Conservation (phyloP, 2,888 invertebrate species). For the Chironomus riparius region DNA sequence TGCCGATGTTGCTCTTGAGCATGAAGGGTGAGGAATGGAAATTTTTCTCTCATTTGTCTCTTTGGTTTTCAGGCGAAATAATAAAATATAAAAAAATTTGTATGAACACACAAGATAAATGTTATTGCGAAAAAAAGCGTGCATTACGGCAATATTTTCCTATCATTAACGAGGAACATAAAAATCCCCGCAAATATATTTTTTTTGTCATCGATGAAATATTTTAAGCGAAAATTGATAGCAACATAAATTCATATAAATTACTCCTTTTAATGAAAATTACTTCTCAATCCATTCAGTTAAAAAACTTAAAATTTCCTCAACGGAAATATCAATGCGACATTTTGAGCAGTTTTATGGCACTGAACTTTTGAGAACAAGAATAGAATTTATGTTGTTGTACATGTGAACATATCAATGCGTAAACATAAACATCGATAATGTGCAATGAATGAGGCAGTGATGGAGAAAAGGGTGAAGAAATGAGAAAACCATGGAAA, state of each 20-base stretch:
- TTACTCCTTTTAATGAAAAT: neutral
- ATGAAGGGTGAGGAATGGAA: neutral
- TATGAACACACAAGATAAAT: neutral
- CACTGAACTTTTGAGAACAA: no score
- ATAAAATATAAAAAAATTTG: neutral
- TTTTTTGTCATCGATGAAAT: neutral
- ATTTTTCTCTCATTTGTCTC: no score
- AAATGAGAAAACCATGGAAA: neutral
- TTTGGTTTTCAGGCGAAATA: no score
- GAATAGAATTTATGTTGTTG: no score
- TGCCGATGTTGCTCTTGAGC: no score
- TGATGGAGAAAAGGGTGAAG: neutral
- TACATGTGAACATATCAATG: no score
- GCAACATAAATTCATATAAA: constrained; percentile 14
- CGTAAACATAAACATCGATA: no score
- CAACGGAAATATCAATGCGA: neutral
- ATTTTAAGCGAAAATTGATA: neutral
- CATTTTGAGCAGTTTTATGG: no score
- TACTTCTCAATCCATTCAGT: neutral
- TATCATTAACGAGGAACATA: neutral
- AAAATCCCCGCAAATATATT: neutral
- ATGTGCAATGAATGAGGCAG: no score
- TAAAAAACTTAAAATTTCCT: neutral
- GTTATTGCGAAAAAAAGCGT: neutral
- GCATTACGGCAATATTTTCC: neutral